Base-by-base conservation (phyloP, 2,888 invertebrate genomes). In the Magallana nippona region DNA sequence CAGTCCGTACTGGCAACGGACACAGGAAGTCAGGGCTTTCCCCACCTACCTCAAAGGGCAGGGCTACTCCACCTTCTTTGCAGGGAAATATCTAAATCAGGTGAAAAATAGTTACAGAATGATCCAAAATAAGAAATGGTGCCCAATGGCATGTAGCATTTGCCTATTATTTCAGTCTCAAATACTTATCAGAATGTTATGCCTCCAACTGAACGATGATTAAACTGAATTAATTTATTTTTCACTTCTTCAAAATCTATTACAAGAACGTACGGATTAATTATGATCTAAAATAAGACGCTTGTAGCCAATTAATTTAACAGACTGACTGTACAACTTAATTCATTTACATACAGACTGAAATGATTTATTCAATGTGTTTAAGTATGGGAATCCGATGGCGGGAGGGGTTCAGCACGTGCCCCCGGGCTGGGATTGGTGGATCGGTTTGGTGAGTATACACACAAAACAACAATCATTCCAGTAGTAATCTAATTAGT, bases 11-110 rank as follows among this genome's bases (percentile, higher is more conserved):
- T 98, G 98, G 98, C 96, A 96, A 90, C 92, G 94, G 17, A 92
- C 93, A 8, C 94, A 95, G 8, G 98, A 98, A 93, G 94, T 94
- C 0, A 93, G 95, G 0, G 96, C 97, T 1, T 96, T 98, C 90
- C 97, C 97, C 0, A 95, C 95, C 0, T 93, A 96, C 63, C 94
- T 98, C 57, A 95, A 96, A 82, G 92, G 95, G 0, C 96, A 96
- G 0, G 95, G 95, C 10, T 98, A 98, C 92, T 95, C 94, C 8
- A 98, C 98, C 0, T 98, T 98, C 93, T 98, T 97, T 93, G 98
- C 97, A 89, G 98, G 98, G 80, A 98, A 98, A 95, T 98, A 98
- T 95, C 95, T 98, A 88, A 98, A 98, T 95, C 95, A 97, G 95
- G 98, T 97, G n/a, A 63, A 15, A 78, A 22, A 78, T 11, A 22